Conservation (phyloP, 2,113 vertebrate genomes). For the Rhegmatorhina hoffmannsi region DNA sequence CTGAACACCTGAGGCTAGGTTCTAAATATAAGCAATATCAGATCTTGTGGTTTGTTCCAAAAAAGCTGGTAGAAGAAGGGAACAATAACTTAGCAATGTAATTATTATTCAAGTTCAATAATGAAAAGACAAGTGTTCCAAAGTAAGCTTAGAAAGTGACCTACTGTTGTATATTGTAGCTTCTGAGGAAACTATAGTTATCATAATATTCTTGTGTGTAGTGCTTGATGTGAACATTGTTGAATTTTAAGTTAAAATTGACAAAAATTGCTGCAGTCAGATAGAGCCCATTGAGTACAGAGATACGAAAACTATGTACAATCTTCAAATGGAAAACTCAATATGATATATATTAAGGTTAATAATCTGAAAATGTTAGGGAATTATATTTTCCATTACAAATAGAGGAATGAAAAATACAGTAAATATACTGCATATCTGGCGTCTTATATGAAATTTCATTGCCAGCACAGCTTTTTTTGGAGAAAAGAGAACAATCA, state of each 20-base stretch:
- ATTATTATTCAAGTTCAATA: not conserved
- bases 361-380: not conserved
- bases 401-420: not conserved
- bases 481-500: not conserved
- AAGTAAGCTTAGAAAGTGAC: not conserved
- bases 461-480: not conserved
- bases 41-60: not conserved
- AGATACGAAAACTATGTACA: not conserved
- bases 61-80: not conserved
- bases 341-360: not conserved
- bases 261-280: constrained; percentile 29
- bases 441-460: not conserved
- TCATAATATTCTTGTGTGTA: not conserved
- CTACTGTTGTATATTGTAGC: not conserved
- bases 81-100: not conserved
- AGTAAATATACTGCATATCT: not conserved
- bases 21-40: not conserved
- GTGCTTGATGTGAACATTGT: not conserved
- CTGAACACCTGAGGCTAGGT: not conserved
- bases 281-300: not conserved
- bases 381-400: not conserved
- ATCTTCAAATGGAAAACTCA: not conserved
- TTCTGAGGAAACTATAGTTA: not conserved
- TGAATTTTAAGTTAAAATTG: constrained; percentile 25
- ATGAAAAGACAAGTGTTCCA: not conserved